A percentile compares a stretch with the other conserved stretches of the same genome.
Conservation (phyloP, 2,888 invertebrate species). For the Yponomeuta plumbellus region DNA sequence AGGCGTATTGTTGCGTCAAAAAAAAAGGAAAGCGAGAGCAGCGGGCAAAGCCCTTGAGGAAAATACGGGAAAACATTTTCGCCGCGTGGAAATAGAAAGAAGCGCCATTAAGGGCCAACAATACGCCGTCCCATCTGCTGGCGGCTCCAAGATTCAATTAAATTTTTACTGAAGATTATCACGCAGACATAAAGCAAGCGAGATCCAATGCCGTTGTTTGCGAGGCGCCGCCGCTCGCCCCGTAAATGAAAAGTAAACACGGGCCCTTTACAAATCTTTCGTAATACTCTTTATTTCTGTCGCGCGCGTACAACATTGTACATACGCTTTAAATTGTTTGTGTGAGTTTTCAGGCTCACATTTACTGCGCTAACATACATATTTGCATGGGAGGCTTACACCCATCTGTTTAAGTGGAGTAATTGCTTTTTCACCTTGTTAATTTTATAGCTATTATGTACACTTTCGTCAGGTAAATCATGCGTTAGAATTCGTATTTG, state of each 20-base stretch:
- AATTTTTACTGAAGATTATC: constrained; percentile 76
- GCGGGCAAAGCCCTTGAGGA: constrained; percentile 36
- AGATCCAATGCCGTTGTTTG: constrained; percentile 37
- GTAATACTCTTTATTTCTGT: constrained; percentile 50
- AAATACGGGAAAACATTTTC: constrained; percentile 38
- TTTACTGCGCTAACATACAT: constrained; percentile 14
- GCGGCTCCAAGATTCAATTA: constrained; percentile 69
- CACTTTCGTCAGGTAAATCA: neutral
- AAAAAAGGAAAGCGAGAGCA: constrained; percentile 7
- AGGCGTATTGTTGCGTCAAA: neutral
- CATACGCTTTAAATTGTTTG: constrained; percentile 61
- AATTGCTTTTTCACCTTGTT: constrained; percentile 4
- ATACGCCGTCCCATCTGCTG: constrained; percentile 60
- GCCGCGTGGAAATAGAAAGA: constrained; percentile 29
- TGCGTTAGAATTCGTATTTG: neutral
- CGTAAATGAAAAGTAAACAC: constrained; percentile 75
- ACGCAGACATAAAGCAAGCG: constrained; percentile 56
- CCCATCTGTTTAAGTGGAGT: constrained; percentile 1
- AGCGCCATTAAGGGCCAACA: constrained; percentile 42
- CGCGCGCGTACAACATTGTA: constrained; percentile 37
- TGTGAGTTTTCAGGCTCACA: constrained; percentile 31
- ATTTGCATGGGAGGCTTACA: constrained; percentile 8
- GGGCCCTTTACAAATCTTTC: constrained; percentile 32
- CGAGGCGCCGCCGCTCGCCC: constrained; percentile 33
- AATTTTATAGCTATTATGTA: constrained; percentile 2